Percentiles rank a stretch among this genome's conserved stretches.
These are phyloP conservation scores for Acropternis orthonyx DNA, from an alignment of 2,797 vertebrate species.

Conservation along the genomic window DNA sequence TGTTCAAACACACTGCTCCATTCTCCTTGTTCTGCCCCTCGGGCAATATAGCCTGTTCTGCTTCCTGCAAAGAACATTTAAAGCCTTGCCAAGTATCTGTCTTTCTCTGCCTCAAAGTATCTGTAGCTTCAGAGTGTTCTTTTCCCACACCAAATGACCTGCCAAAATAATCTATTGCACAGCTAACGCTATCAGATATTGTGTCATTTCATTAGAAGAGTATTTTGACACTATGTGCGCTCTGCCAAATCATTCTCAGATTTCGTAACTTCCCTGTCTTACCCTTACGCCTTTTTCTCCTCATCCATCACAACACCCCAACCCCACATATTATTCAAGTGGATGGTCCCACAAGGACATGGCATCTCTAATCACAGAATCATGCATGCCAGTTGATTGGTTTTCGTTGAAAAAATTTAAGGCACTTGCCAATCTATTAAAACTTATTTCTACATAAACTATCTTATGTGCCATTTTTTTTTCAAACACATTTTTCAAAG, in stretches of 20 bases:
- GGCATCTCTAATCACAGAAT: not conserved
- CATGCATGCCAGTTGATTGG: not conserved
- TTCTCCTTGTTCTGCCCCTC: not conserved
- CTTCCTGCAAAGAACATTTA: not conserved
- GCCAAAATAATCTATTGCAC: constrained; percentile 47
- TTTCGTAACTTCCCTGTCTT: not conserved
- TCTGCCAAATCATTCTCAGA: not conserved
- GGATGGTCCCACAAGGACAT: not conserved
- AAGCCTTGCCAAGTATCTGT: constrained; percentile 30
- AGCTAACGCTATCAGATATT: not conserved
- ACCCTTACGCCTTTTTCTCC: not conserved
- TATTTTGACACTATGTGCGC: not conserved
- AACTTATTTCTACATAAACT: not conserved
- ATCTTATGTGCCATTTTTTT: not conserved
- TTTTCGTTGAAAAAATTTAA: not conserved
- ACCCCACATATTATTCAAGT: not conserved
- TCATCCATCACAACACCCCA: fast-evolving
- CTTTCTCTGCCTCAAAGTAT: not conserved
- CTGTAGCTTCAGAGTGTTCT: not conserved
- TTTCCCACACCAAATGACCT: not conserved
- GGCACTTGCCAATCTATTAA: not conserved
- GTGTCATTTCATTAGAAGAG: not conserved
- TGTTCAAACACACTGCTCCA: not conserved
- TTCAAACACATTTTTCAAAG: not conserved
- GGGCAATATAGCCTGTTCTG: not conserved